Percentiles rank a stretch among this genome's conserved stretches.
phyloP scores from a whole-genome alignment of 2,797 vertebrate species.

The Nannoperca obscura region DNA sequence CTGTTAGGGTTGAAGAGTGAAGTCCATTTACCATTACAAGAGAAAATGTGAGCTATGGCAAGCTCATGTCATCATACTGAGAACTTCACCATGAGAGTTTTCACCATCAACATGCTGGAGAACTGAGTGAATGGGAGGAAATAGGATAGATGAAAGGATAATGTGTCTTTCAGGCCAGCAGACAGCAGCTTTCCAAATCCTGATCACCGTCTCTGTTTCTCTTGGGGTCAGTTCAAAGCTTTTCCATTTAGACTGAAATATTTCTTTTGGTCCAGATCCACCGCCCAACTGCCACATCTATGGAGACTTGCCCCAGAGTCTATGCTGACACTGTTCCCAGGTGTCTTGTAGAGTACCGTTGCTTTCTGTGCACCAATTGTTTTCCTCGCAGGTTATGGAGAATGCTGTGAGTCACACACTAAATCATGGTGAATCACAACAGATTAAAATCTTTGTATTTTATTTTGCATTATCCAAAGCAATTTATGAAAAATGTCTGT shows the following conservation, averaged over 20 bases:
- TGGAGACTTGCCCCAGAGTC: conserved; percentile 34
- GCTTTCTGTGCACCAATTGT: conserved; percentile 21
- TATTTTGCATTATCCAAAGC: conserved; percentile 24
- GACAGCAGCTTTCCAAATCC: conserved; percentile 39
- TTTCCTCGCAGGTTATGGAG: conserved; percentile 32
- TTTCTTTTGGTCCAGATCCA: conserved; percentile 20
- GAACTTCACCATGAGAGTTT: no score
- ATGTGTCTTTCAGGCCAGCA: conserved; percentile 30
- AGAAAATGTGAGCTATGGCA: no score
- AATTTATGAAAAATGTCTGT: conserved; percentile 22
- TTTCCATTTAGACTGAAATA: conserved; percentile 27
- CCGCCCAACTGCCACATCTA: conserved; percentile 31
- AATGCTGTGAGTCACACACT: conserved; percentile 29
- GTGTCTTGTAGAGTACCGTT: conserved; percentile 36
- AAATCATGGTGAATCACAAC: conserved; percentile 1
- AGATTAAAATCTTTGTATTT: conserved; percentile 24
- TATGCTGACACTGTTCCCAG: conserved; percentile 44
- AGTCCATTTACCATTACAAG: no score
- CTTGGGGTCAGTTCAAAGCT: conserved; percentile 40
- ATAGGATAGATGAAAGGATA: conserved; percentile 19
- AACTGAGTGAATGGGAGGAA: conserved; percentile 11
- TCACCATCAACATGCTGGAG: background rate
- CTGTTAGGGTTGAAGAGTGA: no score
- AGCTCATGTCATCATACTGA: conserved; percentile 2
- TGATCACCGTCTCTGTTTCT: conserved; percentile 41